Evolutionary conservation across 2,797 vertebrate genomes (phyloP).

Genomic region (Oryzias sinensis): DNA sequence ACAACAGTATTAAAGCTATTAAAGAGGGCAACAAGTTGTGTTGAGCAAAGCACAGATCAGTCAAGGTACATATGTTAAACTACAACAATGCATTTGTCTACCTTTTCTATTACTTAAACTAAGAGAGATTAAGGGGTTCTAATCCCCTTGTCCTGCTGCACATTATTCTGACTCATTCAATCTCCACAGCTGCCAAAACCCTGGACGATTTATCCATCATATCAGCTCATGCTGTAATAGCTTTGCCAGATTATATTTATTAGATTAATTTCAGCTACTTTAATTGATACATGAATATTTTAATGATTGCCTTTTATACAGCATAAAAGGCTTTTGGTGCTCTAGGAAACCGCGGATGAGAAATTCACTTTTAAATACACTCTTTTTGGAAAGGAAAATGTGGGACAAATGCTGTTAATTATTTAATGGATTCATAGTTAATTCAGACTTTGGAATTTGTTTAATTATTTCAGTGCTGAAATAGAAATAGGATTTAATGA

Average conservation of each 20-base stretch:
- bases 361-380: conserved; percentile 35
- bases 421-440: conserved; percentile 63
- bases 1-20: no score
- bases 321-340: conserved; percentile 55
- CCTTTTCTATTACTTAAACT: background rate
- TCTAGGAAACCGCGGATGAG: conserved; percentile 24
- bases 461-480: conserved; percentile 51
- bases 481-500: conserved; percentile 43
- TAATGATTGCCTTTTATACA: conserved; percentile 67
- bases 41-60: background rate
- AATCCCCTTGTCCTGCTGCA: conserved; percentile 12
- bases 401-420: conserved; percentile 59
- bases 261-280: conserved; percentile 77
- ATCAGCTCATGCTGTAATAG: conserved; percentile 64
- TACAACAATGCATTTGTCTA: conserved; percentile 6
- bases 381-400: conserved; percentile 45
- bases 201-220: conserved; percentile 69
- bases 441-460: conserved; percentile 61
- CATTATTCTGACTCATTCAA: conserved; percentile 32
- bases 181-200: conserved; percentile 35
- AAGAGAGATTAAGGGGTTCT: background rate
- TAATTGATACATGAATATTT: conserved; percentile 85
- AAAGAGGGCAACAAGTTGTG: background rate
- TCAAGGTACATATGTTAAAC: background rate
- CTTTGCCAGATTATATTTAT: conserved; percentile 78